Conservation (phyloP, 2,113 vertebrate species). For the Onychostoma macrolepis region DNA sequence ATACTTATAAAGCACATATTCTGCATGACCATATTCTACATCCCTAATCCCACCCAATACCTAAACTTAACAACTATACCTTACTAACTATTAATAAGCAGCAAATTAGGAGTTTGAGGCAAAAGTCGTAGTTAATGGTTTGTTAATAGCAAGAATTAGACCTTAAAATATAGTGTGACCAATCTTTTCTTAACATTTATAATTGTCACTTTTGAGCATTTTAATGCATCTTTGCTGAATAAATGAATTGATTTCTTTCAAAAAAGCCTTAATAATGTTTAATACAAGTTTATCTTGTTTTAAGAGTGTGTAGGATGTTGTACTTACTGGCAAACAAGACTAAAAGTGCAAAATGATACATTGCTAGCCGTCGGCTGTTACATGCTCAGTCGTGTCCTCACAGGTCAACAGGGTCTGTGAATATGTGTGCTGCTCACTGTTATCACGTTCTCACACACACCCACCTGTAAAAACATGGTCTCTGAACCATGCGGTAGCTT, state of each 20-base stretch:
- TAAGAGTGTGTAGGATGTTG: neutral
- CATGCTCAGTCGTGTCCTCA: neutral
- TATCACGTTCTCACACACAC: slow-evolving; percentile 11
- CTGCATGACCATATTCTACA: too few relatives aligned
- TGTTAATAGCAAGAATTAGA: too few relatives aligned
- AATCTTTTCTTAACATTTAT: neutral
- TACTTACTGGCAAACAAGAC: neutral
- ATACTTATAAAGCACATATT: too few relatives aligned
- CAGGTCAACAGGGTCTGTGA: slow-evolving; percentile 4
- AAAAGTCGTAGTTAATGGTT: too few relatives aligned
- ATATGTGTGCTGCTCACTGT: neutral
- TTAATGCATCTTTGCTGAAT: neutral
- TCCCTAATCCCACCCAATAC: too few relatives aligned
- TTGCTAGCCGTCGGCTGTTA: neutral
- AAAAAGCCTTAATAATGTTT: neutral
- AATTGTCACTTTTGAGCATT: neutral
- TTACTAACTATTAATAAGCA: too few relatives aligned
- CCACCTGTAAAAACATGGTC: slow-evolving; percentile 27
- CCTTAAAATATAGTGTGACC: too few relatives aligned
- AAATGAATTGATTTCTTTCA: neutral
- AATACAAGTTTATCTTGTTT: neutral
- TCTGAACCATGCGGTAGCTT: slow-evolving; percentile 25
- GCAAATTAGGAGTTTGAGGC: too few relatives aligned
- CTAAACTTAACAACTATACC: too few relatives aligned
- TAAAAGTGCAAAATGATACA: neutral